Evolutionary conservation across 1,140 invertebrate species (phyloP).

Genomic region (Chelonus insularis): DNA sequence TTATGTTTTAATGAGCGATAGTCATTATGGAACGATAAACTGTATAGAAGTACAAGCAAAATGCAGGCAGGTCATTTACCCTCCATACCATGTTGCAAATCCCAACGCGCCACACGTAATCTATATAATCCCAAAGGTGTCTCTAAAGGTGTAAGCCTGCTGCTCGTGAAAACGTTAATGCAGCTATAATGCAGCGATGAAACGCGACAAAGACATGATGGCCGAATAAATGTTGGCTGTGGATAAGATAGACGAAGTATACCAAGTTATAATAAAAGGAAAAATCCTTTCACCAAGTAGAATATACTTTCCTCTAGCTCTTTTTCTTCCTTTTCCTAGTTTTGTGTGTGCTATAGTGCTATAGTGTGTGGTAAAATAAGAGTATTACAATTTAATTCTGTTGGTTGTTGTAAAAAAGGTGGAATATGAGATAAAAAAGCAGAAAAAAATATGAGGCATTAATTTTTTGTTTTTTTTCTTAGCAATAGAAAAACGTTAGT

Average conservation of each 20-base stretch:
- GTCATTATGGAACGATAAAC: background rate
- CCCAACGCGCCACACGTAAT: constrained; percentile 6
- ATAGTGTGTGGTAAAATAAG: too few species aligned
- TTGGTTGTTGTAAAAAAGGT: too few species aligned
- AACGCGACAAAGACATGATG: background rate
- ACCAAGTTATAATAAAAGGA: background rate
- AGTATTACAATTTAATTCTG: too few species aligned
- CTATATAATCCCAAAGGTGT: constrained; percentile 8
- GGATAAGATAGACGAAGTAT: background rate
- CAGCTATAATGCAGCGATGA: constrained; percentile 9
- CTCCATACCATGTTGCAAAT: background rate
- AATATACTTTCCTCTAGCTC: too few species aligned
- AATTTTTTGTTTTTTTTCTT: background rate
- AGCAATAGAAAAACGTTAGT: background rate
- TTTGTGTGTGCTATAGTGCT: too few species aligned
- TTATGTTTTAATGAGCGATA: background rate
- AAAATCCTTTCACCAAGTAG: too few species aligned
- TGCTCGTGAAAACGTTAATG: constrained; percentile 10
- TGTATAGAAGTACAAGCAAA: background rate
- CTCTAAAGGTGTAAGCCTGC: constrained; percentile 2
- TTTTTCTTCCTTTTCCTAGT: too few species aligned
- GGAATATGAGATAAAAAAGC: too few species aligned
- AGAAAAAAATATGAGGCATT: too few species aligned
- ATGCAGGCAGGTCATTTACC: background rate
- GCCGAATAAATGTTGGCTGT: background rate